Evolutionary conservation across 2,113 vertebrate species (phyloP).

Genomic region (Progne subis): DNA sequence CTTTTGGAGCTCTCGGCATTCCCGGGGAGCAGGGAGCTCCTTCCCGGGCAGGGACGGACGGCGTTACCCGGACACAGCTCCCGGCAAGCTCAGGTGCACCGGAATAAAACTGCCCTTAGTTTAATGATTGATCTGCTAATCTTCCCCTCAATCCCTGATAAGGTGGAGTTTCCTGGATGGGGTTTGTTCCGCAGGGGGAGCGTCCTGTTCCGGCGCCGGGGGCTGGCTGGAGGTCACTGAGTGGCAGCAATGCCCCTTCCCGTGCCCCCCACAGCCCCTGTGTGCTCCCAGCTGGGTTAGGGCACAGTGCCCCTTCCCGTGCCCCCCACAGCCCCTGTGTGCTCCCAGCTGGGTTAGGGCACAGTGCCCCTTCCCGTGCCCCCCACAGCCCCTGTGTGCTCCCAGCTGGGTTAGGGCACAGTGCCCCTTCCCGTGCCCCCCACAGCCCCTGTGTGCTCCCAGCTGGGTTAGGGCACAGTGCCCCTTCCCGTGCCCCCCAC

Average conservation of each 20-base stretch:
- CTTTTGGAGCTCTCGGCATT: neutral
- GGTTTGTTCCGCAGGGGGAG: neutral
- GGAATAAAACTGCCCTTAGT: neutral
- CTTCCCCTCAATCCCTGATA: neutral
- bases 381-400: no score
- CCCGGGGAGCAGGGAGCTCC: neutral
- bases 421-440: no score
- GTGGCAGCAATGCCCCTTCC: neutral
- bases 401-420: no score
- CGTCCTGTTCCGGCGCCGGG: rapidly evolving
- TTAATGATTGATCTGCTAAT: neutral
- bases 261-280: rapidly evolving
- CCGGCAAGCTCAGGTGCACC: rapidly evolving
- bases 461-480: no score
- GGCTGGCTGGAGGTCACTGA: rapidly evolving
- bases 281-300: neutral
- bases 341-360: no score
- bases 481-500: no score
- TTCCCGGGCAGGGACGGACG: rapidly evolving
- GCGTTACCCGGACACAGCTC: rapidly evolving
- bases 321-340: neutral
- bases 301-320: neutral
- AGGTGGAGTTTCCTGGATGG: neutral
- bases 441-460: no score
- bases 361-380: no score